Evolutionary conservation across 2,888 invertebrate species (phyloP).

Genomic region (Sceliomorpha sp.): DNA sequence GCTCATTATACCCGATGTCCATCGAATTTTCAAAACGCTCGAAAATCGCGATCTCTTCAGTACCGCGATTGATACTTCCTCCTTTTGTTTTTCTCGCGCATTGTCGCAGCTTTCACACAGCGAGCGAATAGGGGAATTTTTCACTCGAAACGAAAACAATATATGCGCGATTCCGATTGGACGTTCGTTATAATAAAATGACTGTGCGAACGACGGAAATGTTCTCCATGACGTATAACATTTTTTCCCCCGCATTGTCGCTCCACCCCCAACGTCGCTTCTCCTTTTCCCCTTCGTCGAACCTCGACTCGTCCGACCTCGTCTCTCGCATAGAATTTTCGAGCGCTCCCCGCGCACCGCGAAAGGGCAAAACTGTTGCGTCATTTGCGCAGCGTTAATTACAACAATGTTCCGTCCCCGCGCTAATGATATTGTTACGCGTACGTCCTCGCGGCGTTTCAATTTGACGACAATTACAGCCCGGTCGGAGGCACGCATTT

Average conservation of each 20-base stretch:
- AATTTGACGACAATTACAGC: no score
- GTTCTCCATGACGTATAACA: slow-evolving; percentile 35
- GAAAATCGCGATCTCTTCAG: slow-evolving; percentile 37
- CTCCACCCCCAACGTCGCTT: slow-evolving; percentile 14
- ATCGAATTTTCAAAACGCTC: slow-evolving; percentile 24
- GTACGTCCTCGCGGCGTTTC: no score
- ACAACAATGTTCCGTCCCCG: no score
- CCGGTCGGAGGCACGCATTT: no score
- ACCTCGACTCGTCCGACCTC: no score
- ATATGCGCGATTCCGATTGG: slow-evolving; percentile 41
- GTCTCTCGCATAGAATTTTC: no score
- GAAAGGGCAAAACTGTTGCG: no score
- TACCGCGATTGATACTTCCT: slow-evolving; percentile 38
- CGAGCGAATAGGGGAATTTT: slow-evolving; percentile 45
- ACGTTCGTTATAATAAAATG: slow-evolving; percentile 19
- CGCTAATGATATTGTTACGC: no score
- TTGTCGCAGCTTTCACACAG: slow-evolving; percentile 49
- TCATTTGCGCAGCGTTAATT: no score
- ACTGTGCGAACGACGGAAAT: slow-evolving; percentile 28
- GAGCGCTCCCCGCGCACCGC: no score
- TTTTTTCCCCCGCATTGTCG: slow-evolving; percentile 16
- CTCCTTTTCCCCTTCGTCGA: slow-evolving; percentile 2
- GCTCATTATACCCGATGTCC: slow-evolving; percentile 39
- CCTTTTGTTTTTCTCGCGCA: slow-evolving; percentile 40
- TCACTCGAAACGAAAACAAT: slow-evolving; percentile 48